Base-by-base conservation (phyloP, 2,888 invertebrate genomes). In the Rhyacophila evoluta region DNA sequence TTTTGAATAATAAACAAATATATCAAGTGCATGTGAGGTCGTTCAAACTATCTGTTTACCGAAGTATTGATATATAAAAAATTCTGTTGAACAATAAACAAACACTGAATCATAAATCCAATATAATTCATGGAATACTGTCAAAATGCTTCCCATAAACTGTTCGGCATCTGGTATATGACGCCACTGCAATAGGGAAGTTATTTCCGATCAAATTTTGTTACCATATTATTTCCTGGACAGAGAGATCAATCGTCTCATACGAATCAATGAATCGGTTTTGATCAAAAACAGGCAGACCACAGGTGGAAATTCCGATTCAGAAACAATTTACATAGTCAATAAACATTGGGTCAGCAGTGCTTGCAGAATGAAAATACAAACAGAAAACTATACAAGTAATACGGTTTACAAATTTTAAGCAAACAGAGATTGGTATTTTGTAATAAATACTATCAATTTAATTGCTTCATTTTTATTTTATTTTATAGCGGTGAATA, bases 221-320 rank as follows among this genome's bases (percentile, higher is more conserved):
- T 55, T 19, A 19, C 55, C 55, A 55, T 55, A 55, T 55, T 55
- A 55, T 55, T 8, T 19, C 8, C 8, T 55, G 5, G 55, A 15
- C 55, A 19, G 55, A 55, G 29, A n/a, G 55, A 55, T 55, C 55
- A 55, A 55, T 55, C 55, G 55, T 12, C 25, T 55, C 19, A 15
- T 19, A 3, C 55, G 55, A 55, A 55, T 55, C 55, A 55, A 55
- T 55, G 19, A 55, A 55, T 55, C 10, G 55, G 55, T 55, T 55
- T 55, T 10, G 19, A 55, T 55, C 55, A 55, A 55, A 55, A 55
- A 12, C 55, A 19, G 55, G 2, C 55, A 25, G 55, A 55, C 55
- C 55, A 55, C 55, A 55, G 55, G 55, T 55, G 55, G 55, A 55
- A 55, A 55, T 55, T 55, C 55, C 6, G 19, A 55, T 55, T 55